Evolutionary conservation across 2,797 vertebrate genomes (phyloP), one percentile per base, ranked within the genome.

Genomic region (Neopelma chrysocephalum): DNA sequence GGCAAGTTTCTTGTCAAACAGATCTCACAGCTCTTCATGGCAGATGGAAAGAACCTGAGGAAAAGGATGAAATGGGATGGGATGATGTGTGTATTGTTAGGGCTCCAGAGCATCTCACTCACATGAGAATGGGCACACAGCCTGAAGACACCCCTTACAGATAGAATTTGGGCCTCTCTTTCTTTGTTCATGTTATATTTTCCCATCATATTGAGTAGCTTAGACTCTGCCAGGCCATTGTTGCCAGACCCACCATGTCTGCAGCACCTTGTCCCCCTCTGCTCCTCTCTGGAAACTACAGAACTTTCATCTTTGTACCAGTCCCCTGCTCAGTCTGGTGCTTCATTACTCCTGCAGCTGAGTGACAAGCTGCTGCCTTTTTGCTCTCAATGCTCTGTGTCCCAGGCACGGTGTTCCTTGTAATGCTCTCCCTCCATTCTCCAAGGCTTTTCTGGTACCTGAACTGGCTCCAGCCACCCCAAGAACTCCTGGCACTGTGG

Each of bases 121-220:
- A 45, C 7, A 3, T 40, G 8, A 45, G 23, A 81, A 51, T 8
- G n/a, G 25, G 29, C 15, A 12, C 2, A 1, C 23, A 57, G 27
- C 14, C 20, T 3, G 21, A 0, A 1, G 23, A 18, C 6, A 4
- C 2, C 9, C 6, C 22, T 51, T 27, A 17, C 4, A 40, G 26
- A 36, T 27, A 57, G 25, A 32, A 69, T 51, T 70, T 57, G 38
- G 13, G n/a, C 13, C 62, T 75, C 25, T 18, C 10, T 29, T 17
- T 57, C 43, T 71, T 60, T 42, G 51, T 27, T 26, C 12, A 26
- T 47, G 8, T 60, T 77, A 27, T 6, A 45, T 17, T 71, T 60
- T 65, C 31, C 13, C 23, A 34, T 65, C 27, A 6, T 25, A 38
- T 36, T 34, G 42, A 56, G 18, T 29, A 71, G 13, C 14, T 82